A percentile compares a stretch with the other conserved stretches of the same genome.
Conservation (phyloP, 2,113 vertebrate genomes). For the Rallus limicola region DNA sequence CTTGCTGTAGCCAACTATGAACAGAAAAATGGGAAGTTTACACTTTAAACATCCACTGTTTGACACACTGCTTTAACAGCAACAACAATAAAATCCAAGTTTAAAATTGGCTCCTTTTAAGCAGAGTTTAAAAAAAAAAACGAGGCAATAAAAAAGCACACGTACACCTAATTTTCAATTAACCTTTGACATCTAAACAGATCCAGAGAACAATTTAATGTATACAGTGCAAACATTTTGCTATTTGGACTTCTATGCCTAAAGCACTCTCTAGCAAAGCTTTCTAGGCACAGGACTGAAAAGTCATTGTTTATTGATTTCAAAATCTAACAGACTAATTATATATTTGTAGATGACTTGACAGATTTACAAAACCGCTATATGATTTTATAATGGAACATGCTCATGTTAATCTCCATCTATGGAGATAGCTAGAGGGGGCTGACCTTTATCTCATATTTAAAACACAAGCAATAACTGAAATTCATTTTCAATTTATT, state of each 20-base stretch:
- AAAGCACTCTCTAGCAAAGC: conserved; percentile 27
- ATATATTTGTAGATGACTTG: conserved; percentile 73
- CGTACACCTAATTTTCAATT: conserved; percentile 17
- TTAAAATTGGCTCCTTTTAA: background rate
- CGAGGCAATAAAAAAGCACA: background rate
- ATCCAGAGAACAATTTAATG: background rate
- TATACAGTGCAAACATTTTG: conserved; percentile 11
- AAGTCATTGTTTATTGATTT: conserved; percentile 62
- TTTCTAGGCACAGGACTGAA: conserved; percentile 35
- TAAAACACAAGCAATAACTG: conserved; percentile 82
- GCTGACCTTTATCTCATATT: conserved; percentile 82
- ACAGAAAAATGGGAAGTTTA: conserved; percentile 25
- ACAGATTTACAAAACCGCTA: conserved; percentile 62
- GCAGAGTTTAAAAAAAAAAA: background rate
- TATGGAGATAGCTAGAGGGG: conserved; percentile 65
- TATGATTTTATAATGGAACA: conserved; percentile 74
- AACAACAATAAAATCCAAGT: background rate
- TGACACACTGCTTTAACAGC: background rate
- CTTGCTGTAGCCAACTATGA: background rate
- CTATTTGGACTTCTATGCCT: conserved; percentile 9
- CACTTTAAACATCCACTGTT: background rate
- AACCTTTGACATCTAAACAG: background rate
- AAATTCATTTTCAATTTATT: conserved; percentile 88
- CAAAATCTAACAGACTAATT: conserved; percentile 68
- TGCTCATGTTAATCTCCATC: conserved; percentile 70